Base-by-base conservation (phyloP, 2,888 invertebrate species). In the Unio pictorum region DNA sequence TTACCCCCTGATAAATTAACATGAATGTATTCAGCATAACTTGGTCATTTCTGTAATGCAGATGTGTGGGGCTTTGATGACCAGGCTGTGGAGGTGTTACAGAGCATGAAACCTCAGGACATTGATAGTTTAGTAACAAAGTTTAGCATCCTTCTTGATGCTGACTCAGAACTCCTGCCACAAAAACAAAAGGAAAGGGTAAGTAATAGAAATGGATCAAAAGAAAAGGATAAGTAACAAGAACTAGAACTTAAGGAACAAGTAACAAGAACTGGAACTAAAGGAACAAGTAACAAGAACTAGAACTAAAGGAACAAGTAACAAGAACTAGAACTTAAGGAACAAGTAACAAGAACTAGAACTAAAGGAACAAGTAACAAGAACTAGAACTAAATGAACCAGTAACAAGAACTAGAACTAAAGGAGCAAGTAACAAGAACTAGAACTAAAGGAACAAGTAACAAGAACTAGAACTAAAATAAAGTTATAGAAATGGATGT, bases 51-150 rank as follows among this genome's bases (percentile, higher is more conserved):
- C 15, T 23, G 3, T 62, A 17, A 73, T 78, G 23, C 75, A 89
- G 89, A 89, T 82, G 86, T 89, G 26, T 89, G 89, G 89, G 89
- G 89, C 6, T 89, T 88, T 85, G 89, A 89, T 75, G 85, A 86
- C 57, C 82, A 84, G 59, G 89, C 89, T 4, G 88, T 89, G 20
- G 80, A 85, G 62, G 88, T 88, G 4, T 78, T 89, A 56, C 82
- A 86, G 76, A 84, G 84, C 64, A 89, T 89, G 89, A 84, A 84
- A 62, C 85, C 87, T 2, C 85, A 82, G 59, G 87, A 87, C 66
- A 73, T 82, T 59, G 86, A 88, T 62, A 71, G 79, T 60, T 79
- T 87, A 65, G 81, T 86, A 64, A 75, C 75, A 28, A 87, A 85
- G 72, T 89, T 83, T 72, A 85, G 86, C 61, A 84, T 88, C 23